Evolutionary conservation across 1,140 invertebrate species (phyloP).

Genomic region (Drepana arcuata): DNA sequence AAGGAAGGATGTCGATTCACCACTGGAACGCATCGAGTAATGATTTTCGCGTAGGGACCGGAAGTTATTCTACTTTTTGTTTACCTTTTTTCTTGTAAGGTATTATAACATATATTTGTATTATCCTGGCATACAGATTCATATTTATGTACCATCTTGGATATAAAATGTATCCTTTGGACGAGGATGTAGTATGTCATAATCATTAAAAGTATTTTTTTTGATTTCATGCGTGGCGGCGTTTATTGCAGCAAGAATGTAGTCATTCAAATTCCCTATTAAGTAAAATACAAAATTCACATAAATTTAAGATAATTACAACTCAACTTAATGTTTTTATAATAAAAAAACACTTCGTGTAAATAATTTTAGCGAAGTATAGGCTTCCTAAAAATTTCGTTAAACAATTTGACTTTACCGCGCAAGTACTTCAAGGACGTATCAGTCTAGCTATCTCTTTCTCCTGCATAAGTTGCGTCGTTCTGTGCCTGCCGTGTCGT

Average conservation of each 20-base stretch:
- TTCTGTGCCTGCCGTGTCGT: slow-evolving; percentile 21
- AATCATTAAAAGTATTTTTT: neutral
- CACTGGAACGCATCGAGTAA: slow-evolving; percentile 12
- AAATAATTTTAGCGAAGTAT: no score
- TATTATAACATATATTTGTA: neutral
- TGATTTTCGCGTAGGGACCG: slow-evolving; percentile 14
- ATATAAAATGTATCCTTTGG: neutral
- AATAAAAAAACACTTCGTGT: no score
- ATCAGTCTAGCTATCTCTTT: slow-evolving; percentile 49
- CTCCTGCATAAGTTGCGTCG: slow-evolving; percentile 35
- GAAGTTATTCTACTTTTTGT: slow-evolving; percentile 1
- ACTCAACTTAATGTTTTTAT: no score
- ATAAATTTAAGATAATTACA: no score
- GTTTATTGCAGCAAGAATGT: no score
- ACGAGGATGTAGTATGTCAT: neutral
- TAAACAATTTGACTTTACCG: slow-evolving; percentile 67
- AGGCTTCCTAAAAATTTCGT: no score
- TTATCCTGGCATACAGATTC: neutral
- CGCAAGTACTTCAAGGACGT: slow-evolving; percentile 54
- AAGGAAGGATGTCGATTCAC: neutral
- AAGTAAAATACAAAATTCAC: no score
- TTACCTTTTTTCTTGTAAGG: no score
- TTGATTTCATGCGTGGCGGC: slow-evolving; percentile 9
- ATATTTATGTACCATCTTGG: neutral
- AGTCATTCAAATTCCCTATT: slow-evolving; percentile 12